These are phyloP conservation scores for Eucidaris tribuloides DNA, from an alignment of 35 echinoderm and acorn worm species.

Conservation along the genomic window DNA sequence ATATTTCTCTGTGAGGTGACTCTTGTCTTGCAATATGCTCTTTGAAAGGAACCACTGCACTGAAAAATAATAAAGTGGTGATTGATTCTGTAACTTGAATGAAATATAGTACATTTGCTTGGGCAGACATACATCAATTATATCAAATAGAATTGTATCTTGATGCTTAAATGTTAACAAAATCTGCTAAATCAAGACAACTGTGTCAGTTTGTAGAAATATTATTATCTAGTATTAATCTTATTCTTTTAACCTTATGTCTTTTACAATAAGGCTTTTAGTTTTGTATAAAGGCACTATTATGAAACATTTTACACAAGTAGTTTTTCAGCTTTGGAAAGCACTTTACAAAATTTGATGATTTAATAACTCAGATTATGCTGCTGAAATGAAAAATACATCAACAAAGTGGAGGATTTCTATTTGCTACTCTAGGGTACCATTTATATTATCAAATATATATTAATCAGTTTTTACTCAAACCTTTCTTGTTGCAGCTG, in stretches of 20 bases:
- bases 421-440: no score
- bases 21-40: neutral
- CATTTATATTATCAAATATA: neutral
- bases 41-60: neutral
- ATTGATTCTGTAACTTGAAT: neutral
- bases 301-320: neutral
- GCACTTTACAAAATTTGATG: neutral
- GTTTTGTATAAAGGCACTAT: neutral
- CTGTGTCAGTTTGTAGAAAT: no score
- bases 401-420: neutral
- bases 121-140: neutral
- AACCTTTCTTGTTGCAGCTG: slow-evolving; percentile 12
- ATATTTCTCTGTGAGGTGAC: neutral
- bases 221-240: neutral
- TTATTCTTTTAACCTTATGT: neutral
- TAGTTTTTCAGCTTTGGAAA: neutral
- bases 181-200: no score
- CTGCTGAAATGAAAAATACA: neutral
- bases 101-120: neutral
- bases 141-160: neutral
- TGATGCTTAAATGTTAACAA: neutral
- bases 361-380: neutral
- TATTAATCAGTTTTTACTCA: neutral
- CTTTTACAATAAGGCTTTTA: neutral
- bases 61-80: neutral